Conservation (phyloP, 2,797 vertebrate genomes). For the Clangula hyemalis region DNA sequence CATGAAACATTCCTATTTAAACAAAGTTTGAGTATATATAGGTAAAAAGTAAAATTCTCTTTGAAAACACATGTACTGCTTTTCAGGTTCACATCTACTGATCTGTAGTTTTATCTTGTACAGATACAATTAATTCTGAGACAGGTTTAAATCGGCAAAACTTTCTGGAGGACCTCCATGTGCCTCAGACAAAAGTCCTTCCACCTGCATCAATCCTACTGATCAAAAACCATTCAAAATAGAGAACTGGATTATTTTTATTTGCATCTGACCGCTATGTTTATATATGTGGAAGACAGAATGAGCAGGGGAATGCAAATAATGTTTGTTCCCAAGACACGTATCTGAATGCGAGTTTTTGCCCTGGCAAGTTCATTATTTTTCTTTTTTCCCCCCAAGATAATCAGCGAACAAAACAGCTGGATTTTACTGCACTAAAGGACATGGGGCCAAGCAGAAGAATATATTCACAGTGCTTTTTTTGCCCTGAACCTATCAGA, state of each 20-base stretch:
- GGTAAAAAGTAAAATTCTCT: not conserved
- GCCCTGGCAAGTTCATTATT: not conserved
- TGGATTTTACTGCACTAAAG: not conserved
- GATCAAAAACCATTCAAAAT: not conserved
- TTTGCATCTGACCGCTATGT: not conserved
- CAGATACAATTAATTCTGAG: not conserved
- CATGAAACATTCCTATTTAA: not conserved
- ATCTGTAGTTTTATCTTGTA: not conserved
- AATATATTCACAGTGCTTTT: not conserved
- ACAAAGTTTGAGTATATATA: not conserved
- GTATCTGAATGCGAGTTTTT: not conserved
- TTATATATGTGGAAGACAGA: not conserved
- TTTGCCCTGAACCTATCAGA: not conserved
- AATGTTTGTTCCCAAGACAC: not conserved
- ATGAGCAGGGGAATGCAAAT: fast-evolving
- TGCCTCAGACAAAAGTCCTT: not conserved
- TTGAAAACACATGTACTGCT: not conserved
- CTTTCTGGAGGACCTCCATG: not conserved
- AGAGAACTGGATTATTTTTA: not conserved
- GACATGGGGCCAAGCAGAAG: fast-evolving
- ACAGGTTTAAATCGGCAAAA: not conserved
- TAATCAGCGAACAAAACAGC: not conserved
- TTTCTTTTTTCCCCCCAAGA: not conserved
- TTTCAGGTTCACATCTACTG: not conserved
- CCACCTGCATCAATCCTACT: too few species aligned